Evolutionary conservation across 2,113 vertebrate species (phyloP), one percentile per base, ranked within the genome.

Genomic region (Cebidichthys violaceus): DNA sequence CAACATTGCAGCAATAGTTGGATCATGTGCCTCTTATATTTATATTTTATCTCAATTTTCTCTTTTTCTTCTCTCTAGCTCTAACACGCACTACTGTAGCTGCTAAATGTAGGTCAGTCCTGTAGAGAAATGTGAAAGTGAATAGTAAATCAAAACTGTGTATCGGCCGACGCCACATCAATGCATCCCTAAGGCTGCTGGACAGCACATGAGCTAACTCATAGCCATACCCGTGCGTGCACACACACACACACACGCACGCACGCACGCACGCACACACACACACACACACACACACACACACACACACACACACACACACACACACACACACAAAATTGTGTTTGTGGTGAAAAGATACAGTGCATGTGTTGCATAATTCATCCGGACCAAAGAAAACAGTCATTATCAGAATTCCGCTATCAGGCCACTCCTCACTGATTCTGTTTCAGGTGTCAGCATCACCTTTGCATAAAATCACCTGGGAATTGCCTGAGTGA

Each of bases 111-210:
- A 93, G 94, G 93, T 94, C 92, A 94, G 64, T 79, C 71, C 90
- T 90, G 81, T 80, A 88, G 83, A 92, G 86, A 89, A 68, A 86
- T 79, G 89, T 91, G 70, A 93, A 93, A 94, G 77, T 85, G 86
- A 94, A 92, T 91, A 79, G 86, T 85, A 93, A 94, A 95, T 93
- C 88, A 93, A 93, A 92, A 90, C 89, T 83, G 89, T 93, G 86
- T 74, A 87, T 90, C 90, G 86, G 81, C 70, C 20, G 6, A 65
- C 75, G 77, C 82, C 77, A 77, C 17, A 71, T 77, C 74, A 66
- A 77, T 2, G 6, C n/a, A 72, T 82, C 76, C 85, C 87, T 37
- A 9, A 83, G 86, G 90, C 88, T 88, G 54, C 64, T 77, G 79
- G 66, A 81, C 77, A 71, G 72, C 75, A 84, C 6, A 17, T 52